Base-by-base conservation (phyloP, 2,113 vertebrate genomes). In the Aviceda subcristata region DNA sequence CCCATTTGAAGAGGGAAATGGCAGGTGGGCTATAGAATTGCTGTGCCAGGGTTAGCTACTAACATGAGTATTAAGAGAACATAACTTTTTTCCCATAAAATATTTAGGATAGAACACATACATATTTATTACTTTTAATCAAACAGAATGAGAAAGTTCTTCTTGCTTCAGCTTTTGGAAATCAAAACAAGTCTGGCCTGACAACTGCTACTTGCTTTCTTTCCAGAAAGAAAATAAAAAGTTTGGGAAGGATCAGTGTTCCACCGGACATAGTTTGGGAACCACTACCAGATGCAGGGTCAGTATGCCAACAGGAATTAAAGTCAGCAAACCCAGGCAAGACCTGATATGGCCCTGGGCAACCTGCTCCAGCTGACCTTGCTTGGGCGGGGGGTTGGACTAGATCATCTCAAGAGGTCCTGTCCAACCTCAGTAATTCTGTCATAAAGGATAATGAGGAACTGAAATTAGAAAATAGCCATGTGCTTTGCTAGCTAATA, bases 141-240 rank as follows among this genome's bases (percentile, higher is more conserved):
- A 90, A 96, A 92, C 56, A 67, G 95, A 96, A 90, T 95, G 38
- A 68, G 53, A 85, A 83, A 90, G 77, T 39, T 87, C 50, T 60
- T 73, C 73, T 78, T 34, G 26, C 66, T 78, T 75, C 51, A 75
- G 3, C 29, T 85, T 57, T 13, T 36, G 64, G 32, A 67, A 85
- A 75, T 59, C 56, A 85, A 88, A 95, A 67, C 41, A 73, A 92
- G 74, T 4, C 63, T 59, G 51, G 29, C 51, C 56, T 85, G 60
- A 88, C 69, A 78, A 62, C 41, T 53, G 38, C 15, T 21, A n/a
- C 69, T 11, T 46, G 18, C 60, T 71, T 69, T 41, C 39, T 24
- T 29, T 62, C 11, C 19, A 75, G 64, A 29, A 55, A 64, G 38
- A 6, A 78, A 80, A 77, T 9, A 23, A 46, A 20, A 66, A 46